Base-by-base conservation (phyloP, 1,140 invertebrate genomes). In the Capitella teleta region DNA sequence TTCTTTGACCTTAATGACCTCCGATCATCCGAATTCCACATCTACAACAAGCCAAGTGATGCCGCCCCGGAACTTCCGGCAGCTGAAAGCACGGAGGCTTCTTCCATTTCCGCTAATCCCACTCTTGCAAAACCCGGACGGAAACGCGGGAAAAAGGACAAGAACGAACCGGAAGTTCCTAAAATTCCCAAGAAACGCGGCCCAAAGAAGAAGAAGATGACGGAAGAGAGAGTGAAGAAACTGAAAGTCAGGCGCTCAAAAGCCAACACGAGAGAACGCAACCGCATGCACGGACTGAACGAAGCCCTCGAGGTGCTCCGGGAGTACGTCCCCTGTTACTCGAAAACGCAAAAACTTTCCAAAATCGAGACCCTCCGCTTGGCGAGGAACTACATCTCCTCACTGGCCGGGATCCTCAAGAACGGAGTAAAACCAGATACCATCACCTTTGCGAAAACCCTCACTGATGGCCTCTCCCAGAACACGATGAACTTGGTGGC, bases 281-380 rank as follows among this genome's bases (percentile, higher is more conserved):
- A 79, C 57, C 60, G 80, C 54, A 82, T 82, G 80, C 79, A 81
- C 56, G 77, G 78, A 5, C 62, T 82, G 14, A 82, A 82, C 61
- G 75, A 77, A 19, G 79, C 80, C 1, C 62, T 82, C 53, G 79
- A 82, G 55, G 70, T 68, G 49, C 62, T 82, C 1, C 57, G 76
- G 41, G 73, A 75, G 70, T 67, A 70, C 50, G 64, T 76, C 40
- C 76, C 76, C 1, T 67, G 74, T 48, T 64, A 69, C 49, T 76
- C 72, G 3, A 66, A 67, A 53, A 73, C 67, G 0, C 75, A 73
- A 53, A 82, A 80, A 60, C 75, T 98, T 14, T 96, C 92, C 2
- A 98, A 97, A 75, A 98, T 98, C 56, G 93, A 95, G 74, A 95
- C 91, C 0, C 76, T 98, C n/a, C 78, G 92, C 24, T 91, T 97